Conservation (phyloP, 2,113 vertebrate genomes). For the Forbesichthys agassizii region DNA sequence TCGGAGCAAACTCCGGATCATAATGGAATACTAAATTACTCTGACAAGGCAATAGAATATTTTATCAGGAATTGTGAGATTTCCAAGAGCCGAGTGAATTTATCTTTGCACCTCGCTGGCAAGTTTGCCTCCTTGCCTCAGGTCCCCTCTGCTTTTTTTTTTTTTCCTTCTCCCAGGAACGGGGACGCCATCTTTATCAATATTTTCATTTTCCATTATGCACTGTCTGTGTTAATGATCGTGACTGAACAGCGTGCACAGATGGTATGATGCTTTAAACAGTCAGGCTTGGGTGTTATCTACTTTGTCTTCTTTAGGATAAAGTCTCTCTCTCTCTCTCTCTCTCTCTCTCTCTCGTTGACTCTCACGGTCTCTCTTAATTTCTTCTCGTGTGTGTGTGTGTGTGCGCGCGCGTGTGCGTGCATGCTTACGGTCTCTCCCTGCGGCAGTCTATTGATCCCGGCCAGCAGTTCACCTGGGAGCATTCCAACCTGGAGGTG, state of each 20-base stretch:
- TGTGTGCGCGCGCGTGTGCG: neutral
- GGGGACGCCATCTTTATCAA: constrained; percentile 52
- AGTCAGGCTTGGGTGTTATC: constrained; percentile 15
- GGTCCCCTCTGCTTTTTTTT: constrained; percentile 1
- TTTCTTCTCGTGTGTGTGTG: constrained; percentile 25
- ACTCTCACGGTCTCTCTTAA: neutral
- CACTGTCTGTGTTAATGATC: constrained; percentile 49
- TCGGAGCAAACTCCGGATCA: constrained; percentile 36
- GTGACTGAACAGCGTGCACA: constrained; percentile 34
- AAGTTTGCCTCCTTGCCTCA: constrained; percentile 19
- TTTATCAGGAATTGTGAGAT: constrained; percentile 62
- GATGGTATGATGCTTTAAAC: constrained; percentile 44
- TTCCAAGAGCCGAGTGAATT: constrained; percentile 50
- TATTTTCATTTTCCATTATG: constrained; percentile 57
- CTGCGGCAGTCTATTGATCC: constrained; percentile 91
- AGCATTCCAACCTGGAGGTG: constrained; percentile 97
- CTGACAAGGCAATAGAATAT: constrained; percentile 63
- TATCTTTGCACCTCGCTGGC: constrained; percentile 33
- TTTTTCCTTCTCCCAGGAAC: constrained; percentile 1
- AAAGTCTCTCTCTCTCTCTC: constrained; percentile 22
- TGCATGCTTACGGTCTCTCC: constrained; percentile 14
- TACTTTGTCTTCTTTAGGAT: constrained; percentile 18
- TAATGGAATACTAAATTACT: constrained; percentile 77
- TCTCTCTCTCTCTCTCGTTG: constrained; percentile 25
- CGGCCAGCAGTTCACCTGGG: constrained; percentile 99